Percentiles rank a stretch among this genome's conserved stretches.
Conservation (phyloP, 1,140 invertebrate genomes). For the Drosophila watanabei region DNA sequence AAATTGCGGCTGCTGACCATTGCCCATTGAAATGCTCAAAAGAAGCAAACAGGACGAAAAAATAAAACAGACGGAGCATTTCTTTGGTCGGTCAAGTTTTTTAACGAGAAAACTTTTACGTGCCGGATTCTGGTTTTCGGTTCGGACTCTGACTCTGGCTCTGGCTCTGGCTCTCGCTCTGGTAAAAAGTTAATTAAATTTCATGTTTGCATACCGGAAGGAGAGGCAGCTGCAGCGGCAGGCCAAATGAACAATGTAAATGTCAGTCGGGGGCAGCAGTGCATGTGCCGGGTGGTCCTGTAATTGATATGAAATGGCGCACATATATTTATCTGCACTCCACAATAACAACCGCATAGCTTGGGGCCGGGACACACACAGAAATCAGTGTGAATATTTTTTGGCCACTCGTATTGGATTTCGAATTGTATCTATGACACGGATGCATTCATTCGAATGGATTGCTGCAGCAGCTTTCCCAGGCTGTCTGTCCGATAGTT, state of each 20-base stretch:
- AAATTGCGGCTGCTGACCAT: slow-evolving; percentile 74
- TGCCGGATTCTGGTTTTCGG: slow-evolving; percentile 25
- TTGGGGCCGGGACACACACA: slow-evolving; percentile 15
- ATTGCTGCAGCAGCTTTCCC: slow-evolving; percentile 7
- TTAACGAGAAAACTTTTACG: slow-evolving; percentile 84
- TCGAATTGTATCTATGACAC: slow-evolving; percentile 47
- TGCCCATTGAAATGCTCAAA: slow-evolving; percentile 53
- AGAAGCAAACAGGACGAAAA: slow-evolving; percentile 18
- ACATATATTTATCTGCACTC: slow-evolving; percentile 29
- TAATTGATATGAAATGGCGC: slow-evolving; percentile 58
- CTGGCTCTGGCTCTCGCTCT: slow-evolving; percentile 31
- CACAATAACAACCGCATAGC: slow-evolving; percentile 46
- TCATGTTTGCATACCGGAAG: slow-evolving; percentile 70
- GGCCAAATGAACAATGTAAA: slow-evolving; percentile 53
- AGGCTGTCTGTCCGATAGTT: slow-evolving; percentile 17
- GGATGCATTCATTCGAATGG: slow-evolving; percentile 45
- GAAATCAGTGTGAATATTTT: slow-evolving; percentile 55
- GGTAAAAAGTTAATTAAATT: slow-evolving; percentile 81
- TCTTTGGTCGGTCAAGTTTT: slow-evolving; percentile 70
- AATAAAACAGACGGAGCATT: slow-evolving; percentile 60
- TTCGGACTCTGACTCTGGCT: slow-evolving; percentile 25
- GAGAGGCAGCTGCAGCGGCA: slow-evolving; percentile 21
- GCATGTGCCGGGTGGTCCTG: slow-evolving; percentile 26
- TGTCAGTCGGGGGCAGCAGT: slow-evolving; percentile 40
- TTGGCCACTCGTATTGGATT: slow-evolving; percentile 26